These are phyloP conservation scores for Zaprionus camerounensis DNA, from an alignment of 1,140 invertebrate species.

Conservation along the genomic window DNA sequence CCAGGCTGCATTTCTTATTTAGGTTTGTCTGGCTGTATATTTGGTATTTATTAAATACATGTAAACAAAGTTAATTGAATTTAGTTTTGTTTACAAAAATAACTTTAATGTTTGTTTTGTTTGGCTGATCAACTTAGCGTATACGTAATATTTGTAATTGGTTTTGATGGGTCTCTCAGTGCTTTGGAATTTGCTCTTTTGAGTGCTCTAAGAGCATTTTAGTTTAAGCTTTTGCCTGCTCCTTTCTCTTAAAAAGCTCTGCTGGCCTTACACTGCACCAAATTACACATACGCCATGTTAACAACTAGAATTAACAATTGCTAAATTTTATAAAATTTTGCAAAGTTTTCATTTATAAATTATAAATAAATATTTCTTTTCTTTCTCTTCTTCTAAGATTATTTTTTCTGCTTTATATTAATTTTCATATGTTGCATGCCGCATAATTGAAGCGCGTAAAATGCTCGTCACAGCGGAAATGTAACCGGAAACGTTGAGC, in stretches of 20 bases:
- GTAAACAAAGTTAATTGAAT: background rate
- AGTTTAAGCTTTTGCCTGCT: constrained; percentile 31
- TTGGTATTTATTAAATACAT: background rate
- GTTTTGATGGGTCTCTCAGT: constrained; percentile 5
- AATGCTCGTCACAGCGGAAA: constrained; percentile 68
- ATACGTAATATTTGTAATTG: constrained; percentile 6
- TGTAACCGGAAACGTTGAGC: constrained; percentile 73
- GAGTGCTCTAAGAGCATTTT: constrained; percentile 5
- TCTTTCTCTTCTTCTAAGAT: background rate
- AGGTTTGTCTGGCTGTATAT: too few relatives aligned
- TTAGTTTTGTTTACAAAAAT: background rate
- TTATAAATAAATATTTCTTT: background rate
- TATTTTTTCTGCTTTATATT: background rate
- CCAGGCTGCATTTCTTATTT: background rate
- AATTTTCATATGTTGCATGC: constrained; percentile 3
- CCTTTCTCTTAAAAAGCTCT: constrained; percentile 44
- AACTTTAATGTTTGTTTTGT: background rate
- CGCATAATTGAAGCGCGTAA: constrained; percentile 63
- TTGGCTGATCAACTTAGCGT: constrained; percentile 5
- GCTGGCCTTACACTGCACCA: constrained; percentile 38
- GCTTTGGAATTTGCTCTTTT: constrained; percentile 21
- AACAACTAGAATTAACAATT: background rate
- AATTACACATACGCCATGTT: constrained; percentile 22
- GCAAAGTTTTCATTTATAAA: background rate
- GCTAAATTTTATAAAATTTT: background rate